phyloP scores from a whole-genome alignment of 2,888 invertebrate genomes.

The Nycteola revayana region DNA sequence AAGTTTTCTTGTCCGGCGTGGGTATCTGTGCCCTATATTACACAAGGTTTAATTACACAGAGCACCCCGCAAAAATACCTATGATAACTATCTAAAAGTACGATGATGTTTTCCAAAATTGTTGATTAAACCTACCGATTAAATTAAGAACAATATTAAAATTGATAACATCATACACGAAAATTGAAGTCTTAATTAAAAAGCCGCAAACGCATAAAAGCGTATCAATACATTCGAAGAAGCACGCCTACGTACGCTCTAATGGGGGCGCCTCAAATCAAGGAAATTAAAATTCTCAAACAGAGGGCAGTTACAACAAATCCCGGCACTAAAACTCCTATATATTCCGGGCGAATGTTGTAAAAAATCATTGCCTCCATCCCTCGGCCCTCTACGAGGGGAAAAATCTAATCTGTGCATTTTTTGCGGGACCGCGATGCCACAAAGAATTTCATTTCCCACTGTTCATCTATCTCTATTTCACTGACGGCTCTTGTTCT shows the following conservation, averaged over 20 bases:
- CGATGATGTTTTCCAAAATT: too few relatives aligned
- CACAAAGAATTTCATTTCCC: constrained; percentile 84
- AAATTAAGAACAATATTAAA: too few relatives aligned
- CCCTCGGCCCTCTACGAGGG: constrained; percentile 75
- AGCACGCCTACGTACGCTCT: constrained; percentile 24
- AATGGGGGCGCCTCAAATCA: constrained; percentile 53
- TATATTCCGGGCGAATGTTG: constrained; percentile 76
- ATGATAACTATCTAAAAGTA: too few relatives aligned
- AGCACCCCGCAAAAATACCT: too few relatives aligned
- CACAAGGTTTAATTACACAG: too few relatives aligned
- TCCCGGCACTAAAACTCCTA: constrained; percentile 78
- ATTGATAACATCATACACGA: too few relatives aligned
- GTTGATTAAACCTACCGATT: too few relatives aligned
- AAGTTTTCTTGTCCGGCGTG: too few relatives aligned
- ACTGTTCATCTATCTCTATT: constrained; percentile 83
- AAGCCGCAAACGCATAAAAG: not conserved
- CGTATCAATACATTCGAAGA: constrained; percentile 5
- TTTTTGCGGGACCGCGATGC: constrained; percentile 83
- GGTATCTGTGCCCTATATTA: too few relatives aligned
- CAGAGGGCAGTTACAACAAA: constrained; percentile 78
- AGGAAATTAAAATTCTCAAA: constrained; percentile 80
- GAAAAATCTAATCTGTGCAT: constrained; percentile 83
- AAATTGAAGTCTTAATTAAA: too few relatives aligned
- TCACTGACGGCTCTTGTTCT: constrained; percentile 82
- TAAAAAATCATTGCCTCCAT: constrained; percentile 82